phyloP scores from a whole-genome alignment of 2,888 invertebrate genomes.

The Drosophila dives region DNA sequence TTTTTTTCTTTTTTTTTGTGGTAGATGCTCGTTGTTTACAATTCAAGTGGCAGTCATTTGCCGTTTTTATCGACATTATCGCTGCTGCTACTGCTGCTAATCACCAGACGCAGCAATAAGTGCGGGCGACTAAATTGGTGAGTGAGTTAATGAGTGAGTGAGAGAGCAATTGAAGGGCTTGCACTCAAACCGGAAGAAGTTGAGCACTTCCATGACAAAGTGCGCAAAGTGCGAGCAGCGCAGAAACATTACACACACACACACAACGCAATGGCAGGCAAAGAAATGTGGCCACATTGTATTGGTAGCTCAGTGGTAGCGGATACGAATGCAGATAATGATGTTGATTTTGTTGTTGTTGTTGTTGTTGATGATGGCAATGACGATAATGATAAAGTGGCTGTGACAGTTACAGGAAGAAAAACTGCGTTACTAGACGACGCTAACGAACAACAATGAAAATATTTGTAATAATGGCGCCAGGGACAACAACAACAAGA shows the following conservation, averaged over 20 bases:
- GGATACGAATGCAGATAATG: conserved; percentile 6
- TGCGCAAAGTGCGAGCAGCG: neutral
- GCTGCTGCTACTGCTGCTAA: conserved; percentile 57
- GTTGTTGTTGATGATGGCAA: conserved; percentile 18
- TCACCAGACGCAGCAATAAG: conserved; percentile 35
- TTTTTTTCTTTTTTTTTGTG: conserved; percentile 13
- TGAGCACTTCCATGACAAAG: conserved; percentile 29
- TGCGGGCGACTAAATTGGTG: neutral
- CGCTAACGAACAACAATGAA: conserved; percentile 60
- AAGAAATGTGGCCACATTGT: conserved; percentile 48
- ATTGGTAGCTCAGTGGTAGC: conserved; percentile 33
- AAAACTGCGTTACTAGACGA: conserved; percentile 54
- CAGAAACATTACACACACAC: neutral
- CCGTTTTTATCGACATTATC: conserved; percentile 32
- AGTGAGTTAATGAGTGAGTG: conserved; percentile 7
- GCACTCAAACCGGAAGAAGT: conserved; percentile 44
- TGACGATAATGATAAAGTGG: conserved; percentile 67
- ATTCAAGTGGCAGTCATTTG: conserved; percentile 73
- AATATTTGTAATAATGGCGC: conserved; percentile 68
- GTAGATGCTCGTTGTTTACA: conserved; percentile 74
- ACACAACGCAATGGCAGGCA: conserved; percentile 9
- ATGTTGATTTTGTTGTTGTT: conserved; percentile 1
- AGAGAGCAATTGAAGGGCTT: conserved; percentile 26
- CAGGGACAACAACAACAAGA: conserved; percentile 51
- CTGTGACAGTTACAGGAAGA: conserved; percentile 70